Conservation (phyloP, 2,113 vertebrate species). For the Baryphthengus martii region DNA sequence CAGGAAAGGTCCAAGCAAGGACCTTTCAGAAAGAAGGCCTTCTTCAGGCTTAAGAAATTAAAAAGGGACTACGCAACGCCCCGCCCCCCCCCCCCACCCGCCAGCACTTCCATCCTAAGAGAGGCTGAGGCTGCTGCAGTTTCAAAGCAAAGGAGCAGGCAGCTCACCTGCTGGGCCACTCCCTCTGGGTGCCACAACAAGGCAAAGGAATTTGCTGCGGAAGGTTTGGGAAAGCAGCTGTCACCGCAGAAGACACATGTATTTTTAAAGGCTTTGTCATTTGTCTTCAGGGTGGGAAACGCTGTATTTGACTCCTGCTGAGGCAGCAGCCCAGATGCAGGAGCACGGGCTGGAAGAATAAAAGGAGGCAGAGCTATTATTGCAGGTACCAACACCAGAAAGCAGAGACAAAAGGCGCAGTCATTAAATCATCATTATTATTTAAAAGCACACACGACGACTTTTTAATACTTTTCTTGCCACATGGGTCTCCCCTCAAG, state of each 20-base stretch:
- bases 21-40: neutral
- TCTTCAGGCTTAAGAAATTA: neutral
- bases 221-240: constrained; percentile 35
- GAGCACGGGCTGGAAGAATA: neutral
- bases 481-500: neutral
- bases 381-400: constrained; percentile 20
- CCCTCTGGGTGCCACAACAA: neutral
- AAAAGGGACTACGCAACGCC: neutral
- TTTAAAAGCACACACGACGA: neutral
- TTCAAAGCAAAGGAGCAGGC: neutral
- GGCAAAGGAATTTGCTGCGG: neutral
- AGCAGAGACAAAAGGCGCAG: neutral
- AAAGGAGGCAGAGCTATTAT: neutral
- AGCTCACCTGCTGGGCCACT: constrained; percentile 14
- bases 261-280: constrained; percentile 33
- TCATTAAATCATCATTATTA: neutral
- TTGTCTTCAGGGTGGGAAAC: constrained; percentile 8
- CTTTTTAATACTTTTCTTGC: neutral
- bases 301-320: neutral
- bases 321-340: constrained; percentile 5
- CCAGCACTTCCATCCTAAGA: neutral
- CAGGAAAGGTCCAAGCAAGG: neutral
- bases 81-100: too few species aligned
- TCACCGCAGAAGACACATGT: neutral
- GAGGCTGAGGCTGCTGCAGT: neutral